Evolutionary conservation across 2,113 vertebrate species (phyloP).

Genomic region (Erinaceus europaeus): DNA sequence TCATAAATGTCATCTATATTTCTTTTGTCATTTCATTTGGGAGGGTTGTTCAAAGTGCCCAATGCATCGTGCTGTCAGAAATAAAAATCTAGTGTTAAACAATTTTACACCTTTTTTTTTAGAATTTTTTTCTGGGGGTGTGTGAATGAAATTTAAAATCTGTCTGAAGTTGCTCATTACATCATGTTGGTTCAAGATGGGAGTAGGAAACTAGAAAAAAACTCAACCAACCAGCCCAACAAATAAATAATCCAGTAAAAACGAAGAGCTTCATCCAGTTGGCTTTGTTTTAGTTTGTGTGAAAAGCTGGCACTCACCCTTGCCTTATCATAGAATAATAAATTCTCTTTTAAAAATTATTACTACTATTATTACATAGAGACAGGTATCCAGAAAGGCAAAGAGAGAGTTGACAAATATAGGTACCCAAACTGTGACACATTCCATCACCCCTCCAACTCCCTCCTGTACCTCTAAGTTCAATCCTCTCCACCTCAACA

Average conservation of each 20-base stretch:
- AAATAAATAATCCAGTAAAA: too few species aligned
- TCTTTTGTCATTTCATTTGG: background rate
- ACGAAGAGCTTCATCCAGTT: background rate
- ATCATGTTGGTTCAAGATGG: background rate
- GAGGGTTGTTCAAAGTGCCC: background rate
- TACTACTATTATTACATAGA: background rate
- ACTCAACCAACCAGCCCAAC: too few species aligned
- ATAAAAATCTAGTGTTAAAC: background rate
- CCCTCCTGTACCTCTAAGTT: background rate
- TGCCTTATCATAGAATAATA: background rate
- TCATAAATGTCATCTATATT: background rate
- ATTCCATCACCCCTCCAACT: background rate
- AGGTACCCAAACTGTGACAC: background rate
- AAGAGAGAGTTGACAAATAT: background rate
- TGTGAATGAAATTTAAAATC: background rate
- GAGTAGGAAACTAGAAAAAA: background rate
- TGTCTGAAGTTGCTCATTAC: background rate
- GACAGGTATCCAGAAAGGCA: background rate
- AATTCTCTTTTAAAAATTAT: background rate
- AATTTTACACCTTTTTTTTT: background rate
- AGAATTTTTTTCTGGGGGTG: background rate
- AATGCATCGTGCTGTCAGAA: background rate
- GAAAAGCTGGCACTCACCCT: background rate
- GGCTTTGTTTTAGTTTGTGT: background rate
- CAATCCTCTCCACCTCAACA: background rate